Conservation (phyloP, 2,888 invertebrate genomes). For the Drosophila demipolita region DNA sequence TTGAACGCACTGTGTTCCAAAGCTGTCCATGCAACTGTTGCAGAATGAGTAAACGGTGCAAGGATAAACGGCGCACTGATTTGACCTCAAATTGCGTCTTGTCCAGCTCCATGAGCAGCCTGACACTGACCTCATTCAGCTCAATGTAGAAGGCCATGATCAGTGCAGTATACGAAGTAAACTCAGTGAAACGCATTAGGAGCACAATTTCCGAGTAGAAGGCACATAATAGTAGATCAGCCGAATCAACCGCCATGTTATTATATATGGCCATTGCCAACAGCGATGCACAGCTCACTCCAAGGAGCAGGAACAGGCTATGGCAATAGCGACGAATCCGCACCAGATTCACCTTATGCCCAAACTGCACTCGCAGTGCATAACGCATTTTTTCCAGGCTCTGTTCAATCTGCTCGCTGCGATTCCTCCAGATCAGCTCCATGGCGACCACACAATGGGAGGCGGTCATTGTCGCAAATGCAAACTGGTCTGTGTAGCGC, state of each 20-base stretch:
- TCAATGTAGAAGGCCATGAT: conserved; percentile 58
- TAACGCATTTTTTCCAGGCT: conserved; percentile 39
- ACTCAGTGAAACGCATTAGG: conserved; percentile 65
- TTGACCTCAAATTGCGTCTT: conserved; percentile 35
- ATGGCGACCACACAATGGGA: conserved; percentile 37
- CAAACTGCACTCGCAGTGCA: conserved; percentile 46
- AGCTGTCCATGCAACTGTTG: conserved; percentile 69
- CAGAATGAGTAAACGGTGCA: conserved; percentile 46
- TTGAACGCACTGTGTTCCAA: conserved; percentile 50
- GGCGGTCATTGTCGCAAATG: conserved; percentile 40
- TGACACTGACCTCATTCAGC: conserved; percentile 23
- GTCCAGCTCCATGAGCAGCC: conserved; percentile 48
- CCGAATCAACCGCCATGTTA: neutral
- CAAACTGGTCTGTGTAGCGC: conserved; percentile 52
- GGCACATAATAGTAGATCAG: conserved; percentile 23
- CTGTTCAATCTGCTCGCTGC: conserved; percentile 38
- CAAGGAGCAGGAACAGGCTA: conserved; percentile 20
- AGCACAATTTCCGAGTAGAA: conserved; percentile 72
- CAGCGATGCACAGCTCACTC: neutral
- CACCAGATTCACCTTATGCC: conserved; percentile 28
- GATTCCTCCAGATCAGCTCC: conserved; percentile 62
- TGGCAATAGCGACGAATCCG: conserved; percentile 43
- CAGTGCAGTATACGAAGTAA: conserved; percentile 49
- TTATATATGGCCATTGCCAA: conserved; percentile 5
- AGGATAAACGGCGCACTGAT: conserved; percentile 16